phyloP scores from a whole-genome alignment of 2,888 invertebrate genomes.

The Caenorhabditis wallacei region DNA sequence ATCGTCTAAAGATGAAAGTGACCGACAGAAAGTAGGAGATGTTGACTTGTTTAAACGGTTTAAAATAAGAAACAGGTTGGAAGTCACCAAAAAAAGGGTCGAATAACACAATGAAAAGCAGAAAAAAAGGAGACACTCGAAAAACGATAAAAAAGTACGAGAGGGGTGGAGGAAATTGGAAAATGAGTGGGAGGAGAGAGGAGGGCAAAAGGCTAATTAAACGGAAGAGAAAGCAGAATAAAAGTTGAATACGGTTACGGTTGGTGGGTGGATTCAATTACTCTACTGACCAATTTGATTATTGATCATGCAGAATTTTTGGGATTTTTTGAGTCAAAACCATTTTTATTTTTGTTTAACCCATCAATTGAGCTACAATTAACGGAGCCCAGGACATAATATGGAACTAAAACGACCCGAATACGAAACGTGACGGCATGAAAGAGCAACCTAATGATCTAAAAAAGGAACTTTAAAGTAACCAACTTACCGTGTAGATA shows the following conservation, averaged over 20 bases:
- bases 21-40: conserved; percentile 33
- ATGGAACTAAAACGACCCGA: no score
- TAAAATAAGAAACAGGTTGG: conserved; percentile 48
- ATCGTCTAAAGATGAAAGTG: conserved; percentile 19
- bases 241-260: conserved; percentile 29
- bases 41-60: conserved; percentile 43
- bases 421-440: no score
- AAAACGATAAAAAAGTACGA: conserved; percentile 61
- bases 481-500: no score
- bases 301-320: conserved; percentile 19
- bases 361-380: not conserved
- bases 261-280: conserved; percentile 12
- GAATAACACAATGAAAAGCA: conserved; percentile 44
- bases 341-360: not conserved
- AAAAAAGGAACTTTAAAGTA: no score
- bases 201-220: conserved; percentile 48
- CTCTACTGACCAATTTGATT: conserved; percentile 10
- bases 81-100: conserved; percentile 2
- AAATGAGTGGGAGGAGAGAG: conserved; percentile 4
- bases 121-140: conserved; percentile 50
- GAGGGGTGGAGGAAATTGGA: conserved; percentile 31
- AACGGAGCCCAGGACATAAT: no score
- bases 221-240: conserved; percentile 24
- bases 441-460: no score
- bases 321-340: not conserved